These are phyloP conservation scores for Ormyrus thymus DNA, from an alignment of 2,888 invertebrate species.

Conservation along the genomic window DNA sequence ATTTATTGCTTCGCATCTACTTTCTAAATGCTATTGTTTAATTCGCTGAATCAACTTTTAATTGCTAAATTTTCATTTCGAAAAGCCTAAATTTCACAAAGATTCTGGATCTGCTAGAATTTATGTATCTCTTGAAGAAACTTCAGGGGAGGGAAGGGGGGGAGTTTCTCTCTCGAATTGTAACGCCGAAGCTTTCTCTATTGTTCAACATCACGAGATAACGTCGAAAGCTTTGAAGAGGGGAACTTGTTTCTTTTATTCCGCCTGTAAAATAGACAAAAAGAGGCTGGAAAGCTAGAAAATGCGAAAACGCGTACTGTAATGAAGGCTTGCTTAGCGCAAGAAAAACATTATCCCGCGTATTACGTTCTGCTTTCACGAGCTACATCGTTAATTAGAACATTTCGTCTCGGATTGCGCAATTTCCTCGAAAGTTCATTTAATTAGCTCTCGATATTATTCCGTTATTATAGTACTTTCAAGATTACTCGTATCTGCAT, in stretches of 20 bases:
- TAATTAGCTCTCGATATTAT: background rate
- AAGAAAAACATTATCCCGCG: background rate
- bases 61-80: background rate
- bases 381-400: background rate
- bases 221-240: constrained; percentile 9
- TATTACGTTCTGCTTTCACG: background rate
- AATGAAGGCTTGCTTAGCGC: too few relatives aligned
- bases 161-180: background rate
- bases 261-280: background rate
- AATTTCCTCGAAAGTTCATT: background rate
- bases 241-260: background rate
- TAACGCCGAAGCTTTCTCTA: constrained; percentile 4
- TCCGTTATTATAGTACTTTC: too few relatives aligned
- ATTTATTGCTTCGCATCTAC: too few relatives aligned
- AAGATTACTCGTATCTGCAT: too few relatives aligned
- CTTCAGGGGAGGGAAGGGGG: background rate
- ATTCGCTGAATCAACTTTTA: too few relatives aligned
- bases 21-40: too few relatives aligned
- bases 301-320: background rate
- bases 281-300: background rate
- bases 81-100: background rate
- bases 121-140: constrained; percentile 2
- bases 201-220: background rate
- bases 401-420: background rate
- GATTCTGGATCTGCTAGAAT: background rate